Evolutionary conservation across 2,888 invertebrate genomes (phyloP).

Genomic region (Cotesia congregata): DNA sequence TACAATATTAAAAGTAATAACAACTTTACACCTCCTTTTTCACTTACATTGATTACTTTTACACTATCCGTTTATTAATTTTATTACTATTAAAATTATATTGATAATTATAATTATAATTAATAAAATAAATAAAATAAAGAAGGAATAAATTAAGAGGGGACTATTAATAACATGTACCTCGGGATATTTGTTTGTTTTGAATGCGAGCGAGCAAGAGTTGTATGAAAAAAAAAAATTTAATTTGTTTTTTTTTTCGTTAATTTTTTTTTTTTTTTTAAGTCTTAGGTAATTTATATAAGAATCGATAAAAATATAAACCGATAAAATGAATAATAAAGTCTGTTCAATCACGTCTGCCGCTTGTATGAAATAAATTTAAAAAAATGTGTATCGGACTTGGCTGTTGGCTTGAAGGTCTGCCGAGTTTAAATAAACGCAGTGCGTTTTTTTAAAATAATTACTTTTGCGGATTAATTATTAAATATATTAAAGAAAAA

Average conservation of each 20-base stretch:
- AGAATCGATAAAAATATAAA: slow-evolving; percentile 22
- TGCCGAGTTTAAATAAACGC: neutral
- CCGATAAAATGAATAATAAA: neutral
- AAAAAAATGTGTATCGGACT: neutral
- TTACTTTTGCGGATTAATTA: neutral
- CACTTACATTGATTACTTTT: slow-evolving; percentile 46
- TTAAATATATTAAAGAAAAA: slow-evolving; percentile 5
- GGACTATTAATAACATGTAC: slow-evolving; percentile 57
- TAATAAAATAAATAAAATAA: neutral
- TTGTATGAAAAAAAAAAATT: slow-evolving; percentile 31
- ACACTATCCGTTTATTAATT: slow-evolving; percentile 44
- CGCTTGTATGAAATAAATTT: neutral
- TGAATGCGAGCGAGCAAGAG: slow-evolving; percentile 33
- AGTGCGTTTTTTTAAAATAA: slow-evolving; percentile 1
- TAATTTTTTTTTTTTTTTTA: slow-evolving; percentile 34
- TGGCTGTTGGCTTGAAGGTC: neutral
- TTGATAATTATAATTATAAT: slow-evolving; percentile 46
- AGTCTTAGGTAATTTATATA: slow-evolving; percentile 30
- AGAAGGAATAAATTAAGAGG: neutral
- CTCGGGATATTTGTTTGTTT: slow-evolving; percentile 50
- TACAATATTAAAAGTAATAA: slow-evolving; percentile 11
- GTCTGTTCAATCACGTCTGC: neutral
- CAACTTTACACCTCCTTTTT: slow-evolving; percentile 46
- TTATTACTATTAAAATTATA: slow-evolving; percentile 50
- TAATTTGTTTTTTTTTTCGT: slow-evolving; percentile 11